phyloP scores from a whole-genome alignment of 2,797 vertebrate species.

The Lacerta viridis region DNA sequence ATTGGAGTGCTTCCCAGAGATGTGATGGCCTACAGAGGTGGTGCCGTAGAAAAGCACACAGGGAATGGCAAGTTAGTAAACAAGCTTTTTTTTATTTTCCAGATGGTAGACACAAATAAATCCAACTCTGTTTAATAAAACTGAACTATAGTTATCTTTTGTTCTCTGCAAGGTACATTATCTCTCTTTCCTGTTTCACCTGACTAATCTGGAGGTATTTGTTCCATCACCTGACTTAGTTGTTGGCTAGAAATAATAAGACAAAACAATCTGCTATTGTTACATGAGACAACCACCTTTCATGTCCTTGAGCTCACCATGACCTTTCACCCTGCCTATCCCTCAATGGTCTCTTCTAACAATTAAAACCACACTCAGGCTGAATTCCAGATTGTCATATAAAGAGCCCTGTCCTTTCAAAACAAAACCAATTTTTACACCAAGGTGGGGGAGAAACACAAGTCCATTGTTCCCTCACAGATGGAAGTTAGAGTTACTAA shows the following conservation, averaged over 20 bases:
- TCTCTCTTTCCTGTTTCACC: conserved; percentile 80
- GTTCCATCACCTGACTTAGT: conserved; percentile 81
- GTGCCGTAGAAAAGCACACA: conserved; percentile 71
- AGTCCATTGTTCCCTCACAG: conserved; percentile 96
- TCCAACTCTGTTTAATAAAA: conserved; percentile 77
- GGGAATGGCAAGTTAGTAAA: conserved; percentile 71
- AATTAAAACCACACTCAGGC: conserved; percentile 90
- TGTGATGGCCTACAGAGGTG: conserved; percentile 79
- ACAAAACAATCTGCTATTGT: conserved; percentile 89
- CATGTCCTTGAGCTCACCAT: conserved; percentile 89
- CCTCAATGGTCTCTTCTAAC: conserved; percentile 88
- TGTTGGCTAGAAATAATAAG: conserved; percentile 81
- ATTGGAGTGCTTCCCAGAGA: conserved; percentile 82
- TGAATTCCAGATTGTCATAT: conserved; percentile 94
- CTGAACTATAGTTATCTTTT: conserved; percentile 71
- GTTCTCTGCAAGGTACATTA: conserved; percentile 70
- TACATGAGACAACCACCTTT: conserved; percentile 85
- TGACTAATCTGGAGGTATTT: conserved; percentile 85
- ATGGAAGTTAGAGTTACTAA: conserved; percentile 99
- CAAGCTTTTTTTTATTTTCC: conserved; percentile 67
- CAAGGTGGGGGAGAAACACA: conserved; percentile 97
- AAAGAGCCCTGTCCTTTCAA: conserved; percentile 94
- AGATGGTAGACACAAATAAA: conserved; percentile 75
- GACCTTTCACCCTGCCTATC: conserved; percentile 90
- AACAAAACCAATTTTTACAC: conserved; percentile 93